Percentiles rank a stretch among this genome's conserved stretches.
Conservation (phyloP, 2,888 invertebrate genomes). For the Nezara viridula region DNA sequence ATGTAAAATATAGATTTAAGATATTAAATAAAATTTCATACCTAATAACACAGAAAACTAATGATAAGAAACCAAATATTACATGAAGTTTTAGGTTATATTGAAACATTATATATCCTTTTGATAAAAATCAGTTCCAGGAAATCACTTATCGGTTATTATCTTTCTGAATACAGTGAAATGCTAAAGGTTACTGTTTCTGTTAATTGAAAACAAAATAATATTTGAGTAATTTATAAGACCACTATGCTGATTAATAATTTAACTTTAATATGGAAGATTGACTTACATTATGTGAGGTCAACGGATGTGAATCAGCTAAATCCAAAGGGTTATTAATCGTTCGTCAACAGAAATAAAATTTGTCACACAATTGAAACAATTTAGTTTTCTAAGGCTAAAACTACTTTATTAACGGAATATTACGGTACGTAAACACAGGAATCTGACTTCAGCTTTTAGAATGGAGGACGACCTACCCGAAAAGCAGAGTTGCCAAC, state of each 20-base stretch:
- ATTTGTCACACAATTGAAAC: conserved; percentile 26
- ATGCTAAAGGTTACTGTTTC: background rate
- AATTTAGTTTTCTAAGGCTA: background rate
- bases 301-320: conserved; percentile 33
- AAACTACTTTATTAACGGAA: conserved; percentile 10
- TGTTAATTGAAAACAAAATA: background rate
- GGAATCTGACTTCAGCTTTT: background rate
- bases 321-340: background rate
- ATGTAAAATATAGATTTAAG: background rate
- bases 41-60: background rate
- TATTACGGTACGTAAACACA: background rate
- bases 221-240: background rate
- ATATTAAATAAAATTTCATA: background rate
- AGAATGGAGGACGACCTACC: conserved; percentile 58
- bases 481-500: conserved; percentile 49
- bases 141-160: background rate
- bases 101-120: background rate
- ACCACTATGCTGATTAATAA: background rate
- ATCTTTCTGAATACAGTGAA: background rate
- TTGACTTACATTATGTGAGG: conserved; percentile 34
- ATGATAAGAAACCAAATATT: background rate
- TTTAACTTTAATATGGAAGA: background rate
- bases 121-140: background rate
- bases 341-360: conserved; percentile 42
- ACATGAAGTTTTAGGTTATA: background rate